These are phyloP conservation scores for Ypsolopha sequella DNA, from an alignment of 2,888 invertebrate species.

Conservation along the genomic window DNA sequence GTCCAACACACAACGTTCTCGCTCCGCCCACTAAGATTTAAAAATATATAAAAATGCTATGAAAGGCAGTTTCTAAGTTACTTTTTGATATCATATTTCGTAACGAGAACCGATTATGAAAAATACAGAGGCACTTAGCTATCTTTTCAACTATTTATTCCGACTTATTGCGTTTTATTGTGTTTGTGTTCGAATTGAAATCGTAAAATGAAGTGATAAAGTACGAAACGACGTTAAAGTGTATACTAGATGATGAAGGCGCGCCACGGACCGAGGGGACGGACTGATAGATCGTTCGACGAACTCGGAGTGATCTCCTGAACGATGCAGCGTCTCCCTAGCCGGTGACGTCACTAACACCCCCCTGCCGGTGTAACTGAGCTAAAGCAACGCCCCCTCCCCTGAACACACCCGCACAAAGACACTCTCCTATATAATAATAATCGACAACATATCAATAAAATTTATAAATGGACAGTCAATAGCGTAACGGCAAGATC, in stretches of 20 bases:
- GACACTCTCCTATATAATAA: constrained; percentile 3
- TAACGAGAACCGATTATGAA: constrained; percentile 27
- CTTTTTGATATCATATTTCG: constrained; percentile 31
- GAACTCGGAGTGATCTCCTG: no score
- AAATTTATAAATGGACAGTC: constrained; percentile 22
- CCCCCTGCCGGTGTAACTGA: not conserved
- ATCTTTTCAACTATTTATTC: constrained; percentile 20
- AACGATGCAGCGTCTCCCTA: no score
- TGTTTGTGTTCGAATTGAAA: constrained; percentile 4
- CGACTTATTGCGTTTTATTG: constrained; percentile 2
- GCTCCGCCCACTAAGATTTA: constrained; percentile 37
- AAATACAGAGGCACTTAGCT: constrained; percentile 53
- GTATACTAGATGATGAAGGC: no score
- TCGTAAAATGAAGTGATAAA: not conserved
- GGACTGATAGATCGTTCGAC: no score
- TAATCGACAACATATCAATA: constrained; percentile 10
- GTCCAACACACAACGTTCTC: constrained; percentile 38
- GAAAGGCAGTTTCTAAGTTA: constrained; percentile 49
- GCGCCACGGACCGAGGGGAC: no score
- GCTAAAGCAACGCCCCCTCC: not conserved
- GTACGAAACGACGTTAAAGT: no score
- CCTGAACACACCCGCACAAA: not conserved
- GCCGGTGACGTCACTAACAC: no score
- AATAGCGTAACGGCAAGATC: constrained; percentile 32
- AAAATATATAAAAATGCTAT: constrained; percentile 63